Base-by-base conservation (phyloP, 1,140 invertebrate species). In the Acromyrmex charruanus region DNA sequence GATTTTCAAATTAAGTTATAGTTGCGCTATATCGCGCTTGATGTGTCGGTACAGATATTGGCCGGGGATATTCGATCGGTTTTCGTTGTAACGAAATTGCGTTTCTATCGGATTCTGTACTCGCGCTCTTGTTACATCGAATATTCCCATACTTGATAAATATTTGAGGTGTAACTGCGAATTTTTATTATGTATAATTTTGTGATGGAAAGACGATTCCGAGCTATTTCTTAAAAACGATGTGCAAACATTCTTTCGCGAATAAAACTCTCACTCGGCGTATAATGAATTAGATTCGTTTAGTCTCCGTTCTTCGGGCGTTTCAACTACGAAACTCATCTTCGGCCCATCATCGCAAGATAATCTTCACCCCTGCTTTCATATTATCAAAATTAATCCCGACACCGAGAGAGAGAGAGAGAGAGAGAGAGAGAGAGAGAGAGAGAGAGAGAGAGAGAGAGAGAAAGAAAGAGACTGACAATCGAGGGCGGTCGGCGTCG, bases 401-500 rank as follows among this genome's bases (percentile, higher is more conserved):
- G 35, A 51, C 79, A 85, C 88, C 86, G 25, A 87, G 86, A 44
- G 39, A 44, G 39, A 44, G 39, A 10, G 39, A 9, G 39, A 10
- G 39, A 10, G 39, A 49, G 35, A 44, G 35, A 16, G 66, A 16
- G 39, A 6, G 5, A 49, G n/a, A 49, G 0, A 69, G 12, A 69
- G 39, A 49, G 39, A 69, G 35, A 39, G 9, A 4, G 0, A 3
- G 7, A 1, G 39, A 9, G 39, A 49, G 35, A 44, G 35, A 16
- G 66, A 16, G 39, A 6, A 1, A 49, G n/a, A 49, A 0, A 69
- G 10, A 69, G 39, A 49, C 65, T 61, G 82, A 90, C 89, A 87
- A 85, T 61, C 55, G 68, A 80, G 88, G 88, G 81, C 79, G 86
- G 74, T 61, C 77, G 86, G 71, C 71, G 75, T 77, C 74, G 77